These are phyloP conservation scores for Eptesicus fuscus DNA, from an alignment of 2,113 vertebrate species.

Conservation along the genomic window DNA sequence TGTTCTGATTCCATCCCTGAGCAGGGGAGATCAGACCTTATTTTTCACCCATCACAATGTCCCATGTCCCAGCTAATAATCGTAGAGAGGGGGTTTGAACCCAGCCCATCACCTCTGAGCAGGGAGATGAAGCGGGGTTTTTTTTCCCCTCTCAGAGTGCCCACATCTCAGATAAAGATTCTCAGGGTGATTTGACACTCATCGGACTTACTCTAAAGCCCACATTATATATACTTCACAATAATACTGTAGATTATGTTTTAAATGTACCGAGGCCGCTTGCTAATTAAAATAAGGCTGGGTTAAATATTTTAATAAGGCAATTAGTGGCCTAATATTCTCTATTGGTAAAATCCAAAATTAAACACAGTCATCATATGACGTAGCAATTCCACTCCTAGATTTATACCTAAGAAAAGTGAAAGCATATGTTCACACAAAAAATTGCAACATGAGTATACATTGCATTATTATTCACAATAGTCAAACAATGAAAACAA, in stretches of 20 bases:
- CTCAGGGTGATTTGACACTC: neutral
- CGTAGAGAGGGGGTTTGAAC: neutral
- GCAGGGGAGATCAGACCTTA: neutral
- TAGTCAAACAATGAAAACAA: neutral
- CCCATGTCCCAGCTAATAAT: neutral
- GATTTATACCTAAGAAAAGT: neutral
- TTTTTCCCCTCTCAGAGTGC: neutral
- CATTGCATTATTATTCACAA: neutral
- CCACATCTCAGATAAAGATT: neutral
- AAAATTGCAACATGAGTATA: neutral
- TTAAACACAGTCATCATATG: neutral
- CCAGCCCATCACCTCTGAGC: neutral
- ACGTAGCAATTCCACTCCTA: neutral
- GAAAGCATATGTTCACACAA: neutral
- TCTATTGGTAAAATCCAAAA: neutral
- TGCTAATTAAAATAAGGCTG: constrained; percentile 42
- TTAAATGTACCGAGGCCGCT: neutral
- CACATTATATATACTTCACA: neutral
- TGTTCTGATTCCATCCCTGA: neutral
- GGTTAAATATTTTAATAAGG: constrained; percentile 35
- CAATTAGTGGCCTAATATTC: neutral
- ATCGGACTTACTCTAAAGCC: neutral
- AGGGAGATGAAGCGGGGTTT: neutral
- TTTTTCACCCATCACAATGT: neutral
- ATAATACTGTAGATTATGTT: neutral